Percentiles rank a stretch among this genome's conserved stretches.
phyloP scores from a whole-genome alignment of 1,140 invertebrate species.

The Medauroidea extradentata region DNA sequence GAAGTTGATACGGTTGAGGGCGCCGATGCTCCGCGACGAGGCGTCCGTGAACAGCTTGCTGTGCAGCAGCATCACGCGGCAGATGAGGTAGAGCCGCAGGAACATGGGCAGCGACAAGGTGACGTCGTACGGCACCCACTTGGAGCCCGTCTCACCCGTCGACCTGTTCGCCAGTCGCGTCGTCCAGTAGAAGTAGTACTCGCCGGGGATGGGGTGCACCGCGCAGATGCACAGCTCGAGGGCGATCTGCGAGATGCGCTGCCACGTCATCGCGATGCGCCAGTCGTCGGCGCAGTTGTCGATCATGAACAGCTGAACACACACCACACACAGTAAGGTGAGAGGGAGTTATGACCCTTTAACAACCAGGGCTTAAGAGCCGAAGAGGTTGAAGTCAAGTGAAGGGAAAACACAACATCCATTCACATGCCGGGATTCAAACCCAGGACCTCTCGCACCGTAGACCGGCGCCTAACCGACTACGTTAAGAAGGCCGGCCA shows the following conservation, averaged over 20 bases:
- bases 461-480: too few species aligned
- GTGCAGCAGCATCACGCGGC: constrained; percentile 98
- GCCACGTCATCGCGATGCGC: constrained; percentile 99
- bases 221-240: constrained; percentile 93
- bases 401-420: too few species aligned
- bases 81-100: constrained; percentile 97
- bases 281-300: constrained; percentile 99
- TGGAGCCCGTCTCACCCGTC: constrained; percentile 67
- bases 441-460: too few species aligned
- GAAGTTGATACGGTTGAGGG: constrained; percentile 99
- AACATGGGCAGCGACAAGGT: constrained; percentile 98
- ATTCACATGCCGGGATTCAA: too few species aligned
- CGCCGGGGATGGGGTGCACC: constrained; percentile 94
- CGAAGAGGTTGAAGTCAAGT: too few species aligned
- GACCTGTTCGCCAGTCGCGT: constrained; percentile 91
- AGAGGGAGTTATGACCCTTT: too few species aligned
- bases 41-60: constrained; percentile 99
- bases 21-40: constrained; percentile 82
- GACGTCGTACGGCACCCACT: constrained; percentile 91
- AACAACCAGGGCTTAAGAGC: too few species aligned
- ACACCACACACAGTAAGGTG: not conserved
- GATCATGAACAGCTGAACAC: constrained; percentile 90
- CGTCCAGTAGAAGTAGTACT: constrained; percentile 94
- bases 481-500: too few species aligned
- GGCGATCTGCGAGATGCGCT: constrained; percentile 86